Percentiles rank a stretch among this genome's conserved stretches.
These are phyloP conservation scores for Antheraea mylitta DNA, from an alignment of 1,140 invertebrate genomes.

Conservation along the genomic window DNA sequence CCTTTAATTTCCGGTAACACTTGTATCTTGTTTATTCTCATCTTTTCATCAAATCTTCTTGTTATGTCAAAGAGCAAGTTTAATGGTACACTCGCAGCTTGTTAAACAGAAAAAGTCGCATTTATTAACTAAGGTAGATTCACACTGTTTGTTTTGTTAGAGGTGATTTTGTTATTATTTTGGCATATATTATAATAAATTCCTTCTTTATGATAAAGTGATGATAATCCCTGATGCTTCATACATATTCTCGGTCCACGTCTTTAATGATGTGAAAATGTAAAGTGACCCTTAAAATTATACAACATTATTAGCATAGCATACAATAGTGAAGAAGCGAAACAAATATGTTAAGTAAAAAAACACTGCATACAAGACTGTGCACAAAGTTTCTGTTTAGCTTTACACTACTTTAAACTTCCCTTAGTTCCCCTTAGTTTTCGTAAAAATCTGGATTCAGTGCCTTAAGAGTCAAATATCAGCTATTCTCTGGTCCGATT, in stretches of 20 bases:
- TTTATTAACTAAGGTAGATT: not conserved
- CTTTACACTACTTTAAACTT: too few species aligned
- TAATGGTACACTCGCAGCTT: constrained; percentile 7
- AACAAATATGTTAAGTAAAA: too few species aligned
- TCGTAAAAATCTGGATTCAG: too few species aligned
- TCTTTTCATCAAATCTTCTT: constrained; percentile 31
- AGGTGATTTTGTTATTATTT: not conserved
- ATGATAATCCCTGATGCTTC: not conserved
- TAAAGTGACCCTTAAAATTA: not conserved
- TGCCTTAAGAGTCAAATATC: too few species aligned
- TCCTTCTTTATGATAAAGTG: too few species aligned
- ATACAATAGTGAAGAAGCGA: too few species aligned
- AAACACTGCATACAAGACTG: too few species aligned
- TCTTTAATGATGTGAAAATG: not conserved
- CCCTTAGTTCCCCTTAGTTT: too few species aligned
- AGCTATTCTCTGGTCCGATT: too few species aligned
- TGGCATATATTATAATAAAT: too few species aligned
- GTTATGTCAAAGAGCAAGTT: constrained; percentile 8
- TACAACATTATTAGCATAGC: not conserved
- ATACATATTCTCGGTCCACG: not conserved
- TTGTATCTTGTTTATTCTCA: constrained; percentile 34
- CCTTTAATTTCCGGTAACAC: constrained; percentile 40
- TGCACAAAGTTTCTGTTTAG: too few species aligned
- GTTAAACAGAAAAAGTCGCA: constrained; percentile 5
- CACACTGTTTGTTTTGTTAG: not conserved